Evolutionary conservation across 1,140 invertebrate species (phyloP), one percentile per base, ranked within the genome.

Genomic region (Temnothorax curvispinosus): DNA sequence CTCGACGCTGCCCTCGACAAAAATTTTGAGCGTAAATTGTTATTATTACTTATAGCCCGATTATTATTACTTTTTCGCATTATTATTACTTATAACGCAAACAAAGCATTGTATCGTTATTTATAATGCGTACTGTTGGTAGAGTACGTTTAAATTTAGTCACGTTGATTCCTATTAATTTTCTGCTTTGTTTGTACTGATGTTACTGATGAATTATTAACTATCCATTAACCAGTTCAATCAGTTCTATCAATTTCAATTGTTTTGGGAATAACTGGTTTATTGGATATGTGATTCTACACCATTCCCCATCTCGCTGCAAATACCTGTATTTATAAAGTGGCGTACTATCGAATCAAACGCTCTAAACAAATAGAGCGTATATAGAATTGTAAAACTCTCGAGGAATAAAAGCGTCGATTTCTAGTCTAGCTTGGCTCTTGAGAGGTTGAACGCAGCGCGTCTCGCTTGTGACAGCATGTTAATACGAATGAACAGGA

Each of bases 401-500:
- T 62, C 27, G 27, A 21, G n/a, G 3, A 52, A 72, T n/a, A 35
- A 21, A 38, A 44, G 41, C 27, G 13, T 3, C 11, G 38, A 18
- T 54, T n/a, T 74, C 13, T 78, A 38, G 54, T 74, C 74, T 56
- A 81, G 15, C 38, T 41, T n/a, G 15, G 62, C 38, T 52, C 38
- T 21, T 52, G 50, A 72, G 56, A 67, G 21, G 3, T 58, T 54
- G 54, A 47, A 54, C 21, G 38, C 65, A 35, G 11, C 82, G 41
- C n/a, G 52, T 80, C 21, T 74, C 75, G 62, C 3, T 69, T 35
- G 18, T 21, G 41, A 56, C 71, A 54, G 77, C 80, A 85, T 67
- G 81, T 90, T 87, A 91, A 91, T 91, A 91, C 72, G 85, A 91
- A 91, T 72, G 90, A 54, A 54, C 52, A 15, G 18, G 15, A 89